These are phyloP conservation scores for Heliconius hortense DNA, from an alignment of 2,888 invertebrate genomes.

Conservation along the genomic window DNA sequence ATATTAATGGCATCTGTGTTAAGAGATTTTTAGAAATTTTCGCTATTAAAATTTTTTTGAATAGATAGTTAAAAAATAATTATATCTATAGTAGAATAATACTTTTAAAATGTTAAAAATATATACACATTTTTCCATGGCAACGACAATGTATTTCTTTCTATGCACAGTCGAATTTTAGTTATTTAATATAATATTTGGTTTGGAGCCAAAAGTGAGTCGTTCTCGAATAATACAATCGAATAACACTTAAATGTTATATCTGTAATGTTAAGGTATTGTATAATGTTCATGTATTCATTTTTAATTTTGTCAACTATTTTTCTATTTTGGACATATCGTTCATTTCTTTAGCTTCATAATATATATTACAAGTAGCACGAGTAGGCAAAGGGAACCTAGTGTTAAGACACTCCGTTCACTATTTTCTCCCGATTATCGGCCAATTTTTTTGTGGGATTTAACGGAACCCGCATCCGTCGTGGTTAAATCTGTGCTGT, in stretches of 20 bases:
- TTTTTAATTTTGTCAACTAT: background rate
- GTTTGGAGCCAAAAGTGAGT: slow-evolving; percentile 23
- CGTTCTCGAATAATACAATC: slow-evolving; percentile 25
- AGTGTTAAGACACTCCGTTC: too few relatives aligned
- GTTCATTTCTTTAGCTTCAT: too few relatives aligned
- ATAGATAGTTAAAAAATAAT: background rate
- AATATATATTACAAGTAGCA: background rate
- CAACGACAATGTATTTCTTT: slow-evolving; percentile 2
- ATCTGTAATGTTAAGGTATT: slow-evolving; percentile 9
- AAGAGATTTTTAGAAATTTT: background rate
- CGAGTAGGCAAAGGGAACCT: background rate
- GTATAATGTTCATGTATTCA: background rate
- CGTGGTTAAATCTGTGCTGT: too few relatives aligned
- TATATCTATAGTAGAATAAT: background rate
- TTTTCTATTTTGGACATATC: background rate
- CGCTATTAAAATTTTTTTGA: background rate
- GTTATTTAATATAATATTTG: slow-evolving; percentile 33
- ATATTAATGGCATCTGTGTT: too few relatives aligned
- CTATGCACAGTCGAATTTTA: slow-evolving; percentile 12
- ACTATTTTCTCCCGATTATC: too few relatives aligned
- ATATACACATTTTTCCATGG: background rate
- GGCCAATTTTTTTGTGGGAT: too few relatives aligned
- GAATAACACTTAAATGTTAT: slow-evolving; percentile 32
- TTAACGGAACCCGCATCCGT: too few relatives aligned
- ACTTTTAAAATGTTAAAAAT: slow-evolving; percentile 4